These are phyloP conservation scores for Beris chalybata DNA, from an alignment of 2,888 invertebrate species.

Conservation along the genomic window DNA sequence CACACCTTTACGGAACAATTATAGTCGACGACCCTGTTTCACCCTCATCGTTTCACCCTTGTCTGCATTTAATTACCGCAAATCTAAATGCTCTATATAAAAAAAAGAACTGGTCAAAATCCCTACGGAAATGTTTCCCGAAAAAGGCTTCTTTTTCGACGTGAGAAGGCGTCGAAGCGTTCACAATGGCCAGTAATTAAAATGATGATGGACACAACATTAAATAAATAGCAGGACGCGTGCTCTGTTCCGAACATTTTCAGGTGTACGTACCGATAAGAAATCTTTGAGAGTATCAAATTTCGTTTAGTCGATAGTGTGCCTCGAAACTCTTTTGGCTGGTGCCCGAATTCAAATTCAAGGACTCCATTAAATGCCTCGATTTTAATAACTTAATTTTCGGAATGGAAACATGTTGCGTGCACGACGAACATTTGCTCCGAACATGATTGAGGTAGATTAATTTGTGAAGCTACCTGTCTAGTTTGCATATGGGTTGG, in stretches of 20 bases:
- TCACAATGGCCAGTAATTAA: slow-evolving; percentile 28
- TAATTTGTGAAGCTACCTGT: slow-evolving; percentile 11
- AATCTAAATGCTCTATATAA: background rate
- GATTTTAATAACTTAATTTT: slow-evolving; percentile 31
- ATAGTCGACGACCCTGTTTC: background rate
- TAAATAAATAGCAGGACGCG: slow-evolving; percentile 3
- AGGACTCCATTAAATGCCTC: slow-evolving; percentile 22
- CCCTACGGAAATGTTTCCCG: background rate
- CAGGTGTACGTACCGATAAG: slow-evolving; percentile 3
- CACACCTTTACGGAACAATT: slow-evolving; percentile 20
- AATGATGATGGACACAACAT: slow-evolving; percentile 19
- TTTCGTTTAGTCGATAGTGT: slow-evolving; percentile 1
- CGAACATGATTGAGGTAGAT: slow-evolving; percentile 13
- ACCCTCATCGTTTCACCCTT: slow-evolving; percentile 7
- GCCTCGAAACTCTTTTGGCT: background rate
- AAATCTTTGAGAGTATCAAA: slow-evolving; percentile 19
- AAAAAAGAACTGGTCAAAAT: background rate
- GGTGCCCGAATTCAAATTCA: slow-evolving; percentile 22
- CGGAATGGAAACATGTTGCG: slow-evolving; percentile 9
- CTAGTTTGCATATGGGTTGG: slow-evolving; percentile 15
- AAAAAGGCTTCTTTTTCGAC: background rate
- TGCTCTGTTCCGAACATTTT: background rate
- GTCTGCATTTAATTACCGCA: slow-evolving; percentile 23
- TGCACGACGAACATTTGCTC: slow-evolving; percentile 11
- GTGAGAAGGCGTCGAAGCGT: slow-evolving; percentile 22